phyloP scores from a whole-genome alignment of 2,797 vertebrate species.

The Eurystomus glaucurus region DNA sequence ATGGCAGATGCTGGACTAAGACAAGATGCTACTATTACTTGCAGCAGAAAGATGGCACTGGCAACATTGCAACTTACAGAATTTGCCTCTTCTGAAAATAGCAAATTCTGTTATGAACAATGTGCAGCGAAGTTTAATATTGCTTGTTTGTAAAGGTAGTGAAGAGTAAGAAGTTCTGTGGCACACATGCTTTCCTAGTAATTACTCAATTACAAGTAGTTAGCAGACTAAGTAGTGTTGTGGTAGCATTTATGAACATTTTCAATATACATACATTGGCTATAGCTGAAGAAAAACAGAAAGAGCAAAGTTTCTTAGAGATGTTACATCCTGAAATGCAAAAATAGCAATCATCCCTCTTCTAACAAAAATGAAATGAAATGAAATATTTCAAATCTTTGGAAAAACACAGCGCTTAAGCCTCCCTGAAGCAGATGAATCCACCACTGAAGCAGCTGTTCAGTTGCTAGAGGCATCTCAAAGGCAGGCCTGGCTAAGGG shows the following conservation, averaged over 20 bases:
- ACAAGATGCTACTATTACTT: not conserved
- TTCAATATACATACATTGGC: not conserved
- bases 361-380: not conserved
- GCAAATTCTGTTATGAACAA: not conserved
- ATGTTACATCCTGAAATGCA: not conserved
- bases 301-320: not conserved
- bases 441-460: conserved; percentile 15
- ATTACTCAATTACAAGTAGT: not conserved
- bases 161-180: not conserved
- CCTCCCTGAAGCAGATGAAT: not conserved
- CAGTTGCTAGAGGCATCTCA: not conserved
- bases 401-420: not conserved
- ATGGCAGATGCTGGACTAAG: not conserved
- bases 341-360: not conserved
- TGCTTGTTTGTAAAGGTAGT: not conserved
- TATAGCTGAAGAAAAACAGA: not conserved
- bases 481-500: not conserved
- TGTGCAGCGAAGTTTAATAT: not conserved
- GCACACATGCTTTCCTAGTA: not conserved
- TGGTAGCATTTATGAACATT: not conserved
- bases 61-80: not conserved
- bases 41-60: not conserved
- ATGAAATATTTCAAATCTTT: not conserved
- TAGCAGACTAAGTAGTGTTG: not conserved
- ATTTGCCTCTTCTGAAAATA: not conserved